These are phyloP conservation scores for Echinometra lucunter DNA, from an alignment of 53 echinoderm and acorn worm genomes.

Conservation along the genomic window DNA sequence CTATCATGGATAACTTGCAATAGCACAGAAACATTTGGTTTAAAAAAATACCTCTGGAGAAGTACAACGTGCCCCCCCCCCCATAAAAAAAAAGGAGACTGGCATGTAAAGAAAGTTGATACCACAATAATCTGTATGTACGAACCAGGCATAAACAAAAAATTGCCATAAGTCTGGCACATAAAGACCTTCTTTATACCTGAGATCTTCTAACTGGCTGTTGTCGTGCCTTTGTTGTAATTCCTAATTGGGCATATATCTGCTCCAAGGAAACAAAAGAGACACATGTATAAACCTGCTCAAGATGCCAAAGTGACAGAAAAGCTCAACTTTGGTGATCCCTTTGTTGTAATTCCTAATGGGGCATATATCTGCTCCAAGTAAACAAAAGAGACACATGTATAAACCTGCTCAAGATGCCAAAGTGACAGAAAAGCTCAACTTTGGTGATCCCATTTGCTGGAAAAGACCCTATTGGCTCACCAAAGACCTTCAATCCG, in stretches of 20 bases:
- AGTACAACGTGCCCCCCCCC: too few relatives aligned
- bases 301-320: background rate
- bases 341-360: background rate
- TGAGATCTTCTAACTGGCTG: slow-evolving; percentile 1
- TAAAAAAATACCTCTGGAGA: too few relatives aligned
- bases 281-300: background rate
- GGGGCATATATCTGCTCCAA: background rate
- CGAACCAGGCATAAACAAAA: background rate
- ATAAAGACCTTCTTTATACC: slow-evolving; percentile 24
- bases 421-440: background rate
- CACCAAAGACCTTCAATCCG: background rate
- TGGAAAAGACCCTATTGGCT: background rate
- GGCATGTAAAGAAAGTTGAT: background rate
- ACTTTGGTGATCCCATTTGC: background rate
- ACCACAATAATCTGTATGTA: background rate
- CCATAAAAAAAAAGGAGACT: too few relatives aligned
- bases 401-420: background rate
- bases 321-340: background rate
- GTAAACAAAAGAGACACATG: background rate
- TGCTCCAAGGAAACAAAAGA: background rate
- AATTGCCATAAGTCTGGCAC: background rate
- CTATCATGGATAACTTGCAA: too few relatives aligned
- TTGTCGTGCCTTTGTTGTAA: background rate
- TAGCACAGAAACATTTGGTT: too few relatives aligned
- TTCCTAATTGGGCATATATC: background rate